phyloP scores from a whole-genome alignment of 2,888 invertebrate species.

The Aradus depressus region DNA sequence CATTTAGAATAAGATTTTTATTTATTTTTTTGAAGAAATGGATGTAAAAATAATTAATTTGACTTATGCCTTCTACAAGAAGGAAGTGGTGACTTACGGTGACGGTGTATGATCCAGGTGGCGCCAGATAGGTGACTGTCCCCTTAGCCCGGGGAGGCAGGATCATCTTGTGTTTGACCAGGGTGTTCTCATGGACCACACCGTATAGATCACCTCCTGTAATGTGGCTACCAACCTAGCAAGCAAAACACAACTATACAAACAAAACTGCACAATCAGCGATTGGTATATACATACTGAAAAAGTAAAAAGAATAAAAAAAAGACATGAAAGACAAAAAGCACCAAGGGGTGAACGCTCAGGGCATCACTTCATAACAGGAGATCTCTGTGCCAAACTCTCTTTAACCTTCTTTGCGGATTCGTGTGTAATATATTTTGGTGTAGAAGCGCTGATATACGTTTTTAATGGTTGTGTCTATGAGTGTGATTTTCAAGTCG shows the following conservation, averaged over 20 bases:
- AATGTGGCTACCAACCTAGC: slow-evolving; percentile 87
- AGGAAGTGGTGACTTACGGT: slow-evolving; percentile 50
- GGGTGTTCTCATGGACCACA: slow-evolving; percentile 89
- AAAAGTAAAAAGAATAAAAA: background rate
- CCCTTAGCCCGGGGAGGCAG: slow-evolving; percentile 91
- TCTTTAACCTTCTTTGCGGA: too few species aligned
- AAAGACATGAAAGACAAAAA: background rate
- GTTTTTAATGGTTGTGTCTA: too few species aligned
- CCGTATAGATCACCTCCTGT: slow-evolving; percentile 98
- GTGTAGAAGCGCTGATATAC: too few species aligned
- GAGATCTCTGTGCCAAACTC: too few species aligned
- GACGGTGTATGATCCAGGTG: slow-evolving; percentile 85
- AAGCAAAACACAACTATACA: slow-evolving; percentile 13
- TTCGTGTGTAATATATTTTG: too few species aligned
- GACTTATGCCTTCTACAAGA: too few species aligned
- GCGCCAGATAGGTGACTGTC: slow-evolving; percentile 90
- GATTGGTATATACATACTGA: background rate
- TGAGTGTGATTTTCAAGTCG: too few species aligned
- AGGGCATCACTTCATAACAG: too few species aligned
- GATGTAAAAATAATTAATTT: too few species aligned
- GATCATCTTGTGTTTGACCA: slow-evolving; percentile 95
- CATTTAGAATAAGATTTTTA: too few species aligned
- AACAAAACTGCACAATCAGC: background rate
- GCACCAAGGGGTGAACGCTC: too few species aligned
- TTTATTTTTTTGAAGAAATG: too few species aligned